Percentiles rank a stretch among this genome's conserved stretches.
phyloP scores from a whole-genome alignment of 2,797 vertebrate species.

The Clarias fuscus region DNA sequence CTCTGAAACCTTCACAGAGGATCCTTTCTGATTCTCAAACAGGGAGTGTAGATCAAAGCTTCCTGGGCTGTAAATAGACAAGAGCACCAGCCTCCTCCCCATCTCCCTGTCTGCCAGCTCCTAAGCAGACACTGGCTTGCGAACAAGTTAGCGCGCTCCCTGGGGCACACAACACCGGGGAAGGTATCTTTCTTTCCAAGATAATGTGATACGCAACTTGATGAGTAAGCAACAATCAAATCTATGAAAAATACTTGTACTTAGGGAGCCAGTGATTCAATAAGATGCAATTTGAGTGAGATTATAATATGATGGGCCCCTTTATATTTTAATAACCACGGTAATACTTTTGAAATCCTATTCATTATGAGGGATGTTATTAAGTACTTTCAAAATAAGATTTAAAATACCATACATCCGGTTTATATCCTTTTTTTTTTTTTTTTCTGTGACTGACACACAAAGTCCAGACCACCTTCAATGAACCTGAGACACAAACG shows the following conservation, averaged over 20 bases:
- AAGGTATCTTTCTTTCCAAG: background rate
- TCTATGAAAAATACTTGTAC: slow-evolving; percentile 3
- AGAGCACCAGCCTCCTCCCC: slow-evolving; percentile 58
- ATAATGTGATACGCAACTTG: background rate
- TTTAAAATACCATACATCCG: background rate
- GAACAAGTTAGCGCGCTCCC: slow-evolving; percentile 8
- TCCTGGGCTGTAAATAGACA: slow-evolving; percentile 66
- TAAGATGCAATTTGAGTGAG: background rate
- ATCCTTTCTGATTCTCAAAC: slow-evolving; percentile 63
- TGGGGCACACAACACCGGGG: background rate
- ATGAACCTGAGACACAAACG: background rate
- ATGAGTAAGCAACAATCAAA: background rate
- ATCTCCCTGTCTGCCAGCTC: slow-evolving; percentile 58
- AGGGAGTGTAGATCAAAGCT: slow-evolving; percentile 68
- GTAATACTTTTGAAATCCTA: background rate
- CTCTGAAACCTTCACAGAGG: slow-evolving; percentile 52
- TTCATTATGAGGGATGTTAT: background rate
- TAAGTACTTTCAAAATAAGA: background rate
- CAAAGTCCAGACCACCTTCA: background rate
- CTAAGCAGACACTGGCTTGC: slow-evolving; percentile 23
- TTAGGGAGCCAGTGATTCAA: background rate
- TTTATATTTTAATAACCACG: background rate
- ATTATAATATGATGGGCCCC: background rate
- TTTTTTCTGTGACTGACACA: background rate
- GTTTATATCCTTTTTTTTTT: background rate